These are phyloP conservation scores for Ceyx cyanopectus DNA, from an alignment of 2,113 vertebrate genomes.

Conservation along the genomic window DNA sequence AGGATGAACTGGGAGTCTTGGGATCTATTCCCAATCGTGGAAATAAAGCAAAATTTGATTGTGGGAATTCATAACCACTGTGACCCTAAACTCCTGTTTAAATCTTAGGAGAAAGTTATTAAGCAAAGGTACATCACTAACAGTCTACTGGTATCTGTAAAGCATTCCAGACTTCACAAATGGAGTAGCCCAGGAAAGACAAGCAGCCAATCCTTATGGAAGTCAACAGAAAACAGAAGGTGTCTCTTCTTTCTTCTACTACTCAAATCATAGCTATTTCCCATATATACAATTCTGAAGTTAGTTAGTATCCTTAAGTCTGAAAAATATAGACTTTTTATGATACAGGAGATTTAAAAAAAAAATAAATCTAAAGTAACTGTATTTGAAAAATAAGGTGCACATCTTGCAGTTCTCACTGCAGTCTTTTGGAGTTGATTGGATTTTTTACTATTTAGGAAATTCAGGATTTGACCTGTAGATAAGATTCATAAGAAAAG, in stretches of 20 bases:
- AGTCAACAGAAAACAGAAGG: neutral
- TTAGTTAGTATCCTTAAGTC: rapidly evolving
- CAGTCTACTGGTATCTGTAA: neutral
- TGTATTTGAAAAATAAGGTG: neutral
- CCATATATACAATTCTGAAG: neutral
- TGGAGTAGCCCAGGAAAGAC: neutral
- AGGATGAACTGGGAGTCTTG: neutral
- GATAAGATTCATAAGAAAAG: neutral
- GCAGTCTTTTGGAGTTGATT: neutral
- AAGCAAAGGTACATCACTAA: neutral
- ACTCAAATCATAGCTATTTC: neutral
- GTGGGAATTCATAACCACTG: neutral
- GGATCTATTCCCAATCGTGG: neutral
- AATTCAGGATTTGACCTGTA: neutral
- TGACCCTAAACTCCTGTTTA: neutral
- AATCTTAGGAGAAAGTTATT: neutral
- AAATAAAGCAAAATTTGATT: neutral
- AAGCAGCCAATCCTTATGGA: neutral
- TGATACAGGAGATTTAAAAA: neutral
- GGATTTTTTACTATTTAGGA: neutral
- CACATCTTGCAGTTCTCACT: neutral
- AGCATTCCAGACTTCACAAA: neutral
- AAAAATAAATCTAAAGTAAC: neutral
- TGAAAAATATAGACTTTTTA: neutral
- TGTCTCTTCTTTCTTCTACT: neutral